phyloP scores from a whole-genome alignment of 2,797 vertebrate genomes.

The Notolepis coatsorum region DNA sequence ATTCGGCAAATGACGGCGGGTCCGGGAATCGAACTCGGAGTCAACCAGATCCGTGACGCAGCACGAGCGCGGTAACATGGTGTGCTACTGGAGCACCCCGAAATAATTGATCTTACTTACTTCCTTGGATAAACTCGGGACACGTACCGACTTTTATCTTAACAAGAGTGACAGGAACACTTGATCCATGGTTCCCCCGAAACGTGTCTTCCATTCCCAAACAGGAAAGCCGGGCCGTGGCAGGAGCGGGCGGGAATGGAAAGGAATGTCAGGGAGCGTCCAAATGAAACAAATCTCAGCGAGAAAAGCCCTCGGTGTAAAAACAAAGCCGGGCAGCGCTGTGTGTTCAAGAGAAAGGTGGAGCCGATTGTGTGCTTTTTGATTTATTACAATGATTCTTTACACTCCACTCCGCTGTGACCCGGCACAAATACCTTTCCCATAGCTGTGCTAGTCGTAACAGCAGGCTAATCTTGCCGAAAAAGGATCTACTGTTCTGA shows the following conservation, averaged over 20 bases:
- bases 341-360: slow-evolving; percentile 6
- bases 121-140: slow-evolving; percentile 4
- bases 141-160: slow-evolving; percentile 35
- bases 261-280: slow-evolving; percentile 66
- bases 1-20: no score
- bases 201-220: slow-evolving; percentile 38
- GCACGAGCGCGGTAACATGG: not conserved
- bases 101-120: no score
- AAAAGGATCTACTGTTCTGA: no score
- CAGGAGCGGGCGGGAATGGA: slow-evolving; percentile 35
- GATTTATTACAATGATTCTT: slow-evolving; percentile 26
- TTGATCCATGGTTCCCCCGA: slow-evolving; percentile 53
- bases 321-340: slow-evolving; percentile 37
- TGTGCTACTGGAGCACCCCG: no score
- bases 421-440: no score
- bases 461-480: no score
- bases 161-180: slow-evolving; percentile 41
- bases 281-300: slow-evolving; percentile 69
- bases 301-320: slow-evolving; percentile 17
- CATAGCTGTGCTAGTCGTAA: no score
- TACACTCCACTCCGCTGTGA: not conserved
- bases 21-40: no score
- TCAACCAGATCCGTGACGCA: no score
- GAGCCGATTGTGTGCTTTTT: slow-evolving; percentile 17
- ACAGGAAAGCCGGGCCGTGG: slow-evolving; percentile 36